A percentile compares a stretch with the other conserved stretches of the same genome.
phyloP scores from a whole-genome alignment of 2,797 vertebrate species.

The Gallinago solitaria region DNA sequence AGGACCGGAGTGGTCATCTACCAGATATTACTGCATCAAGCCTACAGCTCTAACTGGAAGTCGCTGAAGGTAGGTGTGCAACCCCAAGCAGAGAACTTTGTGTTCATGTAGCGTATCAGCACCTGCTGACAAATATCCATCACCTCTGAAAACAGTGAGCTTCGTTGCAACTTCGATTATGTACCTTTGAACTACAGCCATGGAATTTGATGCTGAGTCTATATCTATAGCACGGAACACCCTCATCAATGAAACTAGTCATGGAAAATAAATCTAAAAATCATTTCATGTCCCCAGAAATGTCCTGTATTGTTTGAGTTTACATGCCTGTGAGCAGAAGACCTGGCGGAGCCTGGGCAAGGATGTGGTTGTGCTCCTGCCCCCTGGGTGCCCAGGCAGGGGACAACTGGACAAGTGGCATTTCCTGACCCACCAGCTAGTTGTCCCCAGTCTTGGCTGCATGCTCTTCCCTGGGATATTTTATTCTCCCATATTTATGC shows the following conservation, averaged over 20 bases:
- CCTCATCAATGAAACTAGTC: background rate
- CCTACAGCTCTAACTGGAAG: background rate
- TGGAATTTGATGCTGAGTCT: background rate
- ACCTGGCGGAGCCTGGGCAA: background rate
- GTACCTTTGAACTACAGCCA: background rate
- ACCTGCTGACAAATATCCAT: background rate
- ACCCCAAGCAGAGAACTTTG: background rate
- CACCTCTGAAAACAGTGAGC: background rate
- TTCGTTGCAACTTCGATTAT: background rate
- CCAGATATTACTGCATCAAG: background rate
- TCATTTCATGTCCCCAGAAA: background rate
- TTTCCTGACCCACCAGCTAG: background rate
- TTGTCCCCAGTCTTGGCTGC: rapidly evolving
- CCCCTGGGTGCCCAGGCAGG: background rate
- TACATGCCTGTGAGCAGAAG: background rate
- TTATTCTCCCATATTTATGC: background rate
- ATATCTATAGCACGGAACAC: background rate
- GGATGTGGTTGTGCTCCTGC: background rate
- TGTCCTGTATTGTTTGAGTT: background rate
- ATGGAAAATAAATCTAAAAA: background rate
- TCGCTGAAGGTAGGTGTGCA: background rate
- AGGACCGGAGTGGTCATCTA: background rate
- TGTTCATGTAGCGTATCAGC: background rate
- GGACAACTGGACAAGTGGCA: rapidly evolving
- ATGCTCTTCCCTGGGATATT: background rate